Base-by-base conservation (phyloP, 1,140 invertebrate genomes). In the Hyphantria cunea region DNA sequence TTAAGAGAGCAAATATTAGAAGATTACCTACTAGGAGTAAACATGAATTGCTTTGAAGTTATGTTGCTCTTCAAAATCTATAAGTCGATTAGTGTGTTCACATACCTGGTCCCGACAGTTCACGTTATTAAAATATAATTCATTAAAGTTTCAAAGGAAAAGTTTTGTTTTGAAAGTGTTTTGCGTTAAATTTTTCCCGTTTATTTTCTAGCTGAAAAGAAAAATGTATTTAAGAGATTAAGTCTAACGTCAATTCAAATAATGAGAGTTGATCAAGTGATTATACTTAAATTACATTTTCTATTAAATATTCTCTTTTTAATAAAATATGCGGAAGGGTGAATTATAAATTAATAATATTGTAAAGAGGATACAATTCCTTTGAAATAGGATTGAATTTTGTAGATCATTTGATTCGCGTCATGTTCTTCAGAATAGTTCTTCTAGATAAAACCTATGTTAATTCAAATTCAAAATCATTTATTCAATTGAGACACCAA, bases 1-100 rank as follows among this genome's bases (percentile, higher is more conserved):
- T 60, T 60, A 60, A 60, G 47, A 49, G 56, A 50, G 17, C 47
- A 60, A 60, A 60, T 60, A 60, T 50, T 50, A 60, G 50, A 41
- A 60, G 56, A 60, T 60, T 60, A 60, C 34, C 13, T 58, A 12
- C 11, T 32, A 50, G 13, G 54, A 47, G 54, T 56, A 47, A 47
- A 56, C 14, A 48, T 56, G 47, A 47, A 56, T 56, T 56, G 44
- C 25, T 47, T 56, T 32, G 11, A 44, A 44, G 13, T 44, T 44
- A 44, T 44, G 6, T 13, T 6, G 41, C 41, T 12, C 0, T 13
- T 44, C 41, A 44, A 44, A 44, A n/a, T 44, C 2, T 25, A 25
- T 25, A 3, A 25, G 17, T 44, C 13, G 10, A 44, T 6, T 0
- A 44, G 41, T 44, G 9, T n/a, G n/a, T 44, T 44, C n/a, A 13